A percentile compares a stretch with the other conserved stretches of the same genome.
These are phyloP conservation scores for Aromia moschata DNA, from an alignment of 2,888 invertebrate genomes.

Conservation along the genomic window DNA sequence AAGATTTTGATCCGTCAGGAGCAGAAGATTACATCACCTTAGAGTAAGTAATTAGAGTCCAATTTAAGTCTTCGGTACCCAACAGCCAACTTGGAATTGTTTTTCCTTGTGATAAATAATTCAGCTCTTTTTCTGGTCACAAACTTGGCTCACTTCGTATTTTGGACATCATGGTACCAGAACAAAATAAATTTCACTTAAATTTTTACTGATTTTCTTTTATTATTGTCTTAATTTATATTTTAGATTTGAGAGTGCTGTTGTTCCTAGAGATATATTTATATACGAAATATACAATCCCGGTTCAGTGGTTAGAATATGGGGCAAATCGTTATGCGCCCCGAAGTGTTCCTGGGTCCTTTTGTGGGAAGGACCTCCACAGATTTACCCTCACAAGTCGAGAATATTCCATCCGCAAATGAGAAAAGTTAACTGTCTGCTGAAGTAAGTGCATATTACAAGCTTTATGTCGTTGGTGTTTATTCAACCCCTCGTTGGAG, in stretches of 20 bases:
- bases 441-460: slow-evolving; percentile 62
- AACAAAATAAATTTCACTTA: too few species aligned
- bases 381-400: slow-evolving; percentile 68
- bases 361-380: slow-evolving; percentile 80
- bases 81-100: too few species aligned
- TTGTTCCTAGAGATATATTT: slow-evolving; percentile 75
- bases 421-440: slow-evolving; percentile 66
- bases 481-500: too few species aligned
- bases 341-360: slow-evolving; percentile 71
- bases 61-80: not conserved
- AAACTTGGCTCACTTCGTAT: too few species aligned
- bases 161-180: too few species aligned
- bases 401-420: slow-evolving; percentile 82
- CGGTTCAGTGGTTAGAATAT: slow-evolving; percentile 82
- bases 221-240: too few species aligned
- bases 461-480: slow-evolving; percentile 2
- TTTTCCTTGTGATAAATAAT: too few species aligned
- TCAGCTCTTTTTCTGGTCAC: too few species aligned
- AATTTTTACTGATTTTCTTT: too few species aligned
- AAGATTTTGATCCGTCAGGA: slow-evolving; percentile 72
- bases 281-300: slow-evolving; percentile 89
- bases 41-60: slow-evolving; percentile 64
- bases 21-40: slow-evolving; percentile 79
- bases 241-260: slow-evolving; percentile 71
- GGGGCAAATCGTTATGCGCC: slow-evolving; percentile 67